Percentiles rank a stretch among this genome's conserved stretches.
phyloP scores from a whole-genome alignment of 2,797 vertebrate genomes.

The Synanceia verrucosa region DNA sequence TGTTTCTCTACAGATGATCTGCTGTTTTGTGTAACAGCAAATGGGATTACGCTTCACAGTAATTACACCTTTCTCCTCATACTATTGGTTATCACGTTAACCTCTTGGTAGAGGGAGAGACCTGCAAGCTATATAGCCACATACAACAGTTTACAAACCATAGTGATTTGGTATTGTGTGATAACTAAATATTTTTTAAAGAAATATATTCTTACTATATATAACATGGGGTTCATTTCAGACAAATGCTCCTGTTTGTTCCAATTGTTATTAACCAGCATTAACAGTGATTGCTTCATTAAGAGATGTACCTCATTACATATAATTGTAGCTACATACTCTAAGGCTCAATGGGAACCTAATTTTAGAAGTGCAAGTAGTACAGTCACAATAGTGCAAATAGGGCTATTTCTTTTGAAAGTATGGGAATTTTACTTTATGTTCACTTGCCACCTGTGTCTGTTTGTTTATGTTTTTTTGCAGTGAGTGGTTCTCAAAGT shows the following conservation, averaged over 20 bases:
- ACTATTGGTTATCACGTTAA: conserved; percentile 36
- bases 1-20: conserved; percentile 59
- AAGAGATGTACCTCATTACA: neutral
- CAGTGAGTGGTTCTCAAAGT: neutral
- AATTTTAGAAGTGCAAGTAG: neutral
- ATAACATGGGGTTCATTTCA: neutral
- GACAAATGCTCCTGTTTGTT: neutral
- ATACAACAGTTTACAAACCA: neutral
- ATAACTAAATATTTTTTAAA: neutral
- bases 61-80: conserved; percentile 36
- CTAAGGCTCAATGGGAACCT: neutral
- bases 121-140: neutral
- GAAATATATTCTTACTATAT: neutral
- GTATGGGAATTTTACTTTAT: neutral
- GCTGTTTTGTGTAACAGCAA: conserved; percentile 17
- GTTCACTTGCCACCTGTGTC: neutral
- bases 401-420: neutral
- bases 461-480: neutral
- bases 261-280: neutral
- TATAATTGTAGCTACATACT: neutral
- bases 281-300: neutral
- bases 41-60: conserved; percentile 31
- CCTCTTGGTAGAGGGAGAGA: neutral
- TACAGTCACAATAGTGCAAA: neutral
- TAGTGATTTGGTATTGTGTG: neutral